These are phyloP conservation scores for Vicugna pacos DNA, from an alignment of 2,113 vertebrate genomes.

Conservation along the genomic window DNA sequence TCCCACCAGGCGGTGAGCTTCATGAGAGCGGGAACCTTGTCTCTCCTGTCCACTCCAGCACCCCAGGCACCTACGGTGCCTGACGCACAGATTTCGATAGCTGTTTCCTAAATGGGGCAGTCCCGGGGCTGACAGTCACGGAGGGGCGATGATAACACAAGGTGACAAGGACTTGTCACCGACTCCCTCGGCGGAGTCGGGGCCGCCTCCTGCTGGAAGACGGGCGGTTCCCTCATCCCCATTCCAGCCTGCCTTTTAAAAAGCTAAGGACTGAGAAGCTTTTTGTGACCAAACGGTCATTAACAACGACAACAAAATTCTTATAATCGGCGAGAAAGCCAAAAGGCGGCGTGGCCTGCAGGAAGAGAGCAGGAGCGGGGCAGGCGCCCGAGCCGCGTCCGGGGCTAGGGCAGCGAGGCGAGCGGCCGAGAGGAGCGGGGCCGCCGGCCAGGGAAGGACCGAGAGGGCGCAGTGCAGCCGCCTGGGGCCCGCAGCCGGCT, in stretches of 20 bases:
- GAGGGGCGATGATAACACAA: background rate
- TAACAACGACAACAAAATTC: background rate
- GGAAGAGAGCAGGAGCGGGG: background rate
- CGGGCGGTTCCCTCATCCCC: background rate
- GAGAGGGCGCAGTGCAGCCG: rapidly evolving
- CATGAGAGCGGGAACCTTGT: rapidly evolving
- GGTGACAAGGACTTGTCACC: background rate
- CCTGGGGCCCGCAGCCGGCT: rapidly evolving
- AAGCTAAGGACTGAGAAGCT: no score
- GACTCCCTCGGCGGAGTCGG: background rate
- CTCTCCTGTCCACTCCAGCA: background rate
- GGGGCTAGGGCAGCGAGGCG: background rate
- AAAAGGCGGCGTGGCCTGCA: background rate
- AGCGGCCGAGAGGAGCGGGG: rapidly evolving
- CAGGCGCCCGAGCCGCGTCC: background rate
- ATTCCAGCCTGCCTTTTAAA: background rate
- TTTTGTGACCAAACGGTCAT: background rate
- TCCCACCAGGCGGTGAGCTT: background rate
- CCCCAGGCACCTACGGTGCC: background rate
- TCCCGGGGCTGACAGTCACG: background rate
- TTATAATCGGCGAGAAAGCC: background rate
- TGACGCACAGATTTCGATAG: background rate
- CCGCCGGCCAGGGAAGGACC: rapidly evolving
- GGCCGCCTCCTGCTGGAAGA: background rate
- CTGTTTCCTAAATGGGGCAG: background rate